These are phyloP conservation scores for Rhinolophus ferrumequinum DNA, from an alignment of 2,113 vertebrate genomes.

Conservation along the genomic window DNA sequence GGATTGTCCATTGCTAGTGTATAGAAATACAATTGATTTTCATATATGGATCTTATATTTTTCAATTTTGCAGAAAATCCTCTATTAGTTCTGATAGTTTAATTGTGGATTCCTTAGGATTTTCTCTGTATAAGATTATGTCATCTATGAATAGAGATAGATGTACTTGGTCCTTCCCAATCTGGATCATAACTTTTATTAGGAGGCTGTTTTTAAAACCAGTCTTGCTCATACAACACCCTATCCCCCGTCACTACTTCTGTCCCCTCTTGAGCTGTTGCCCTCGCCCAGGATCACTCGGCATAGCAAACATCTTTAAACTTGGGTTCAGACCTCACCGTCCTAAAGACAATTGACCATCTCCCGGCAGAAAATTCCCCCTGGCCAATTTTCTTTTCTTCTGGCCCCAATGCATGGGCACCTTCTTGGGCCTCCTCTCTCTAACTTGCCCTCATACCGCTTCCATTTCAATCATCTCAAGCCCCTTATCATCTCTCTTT, in stretches of 20 bases:
- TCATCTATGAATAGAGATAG: not conserved
- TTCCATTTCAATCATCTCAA: not conserved
- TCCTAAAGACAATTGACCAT: not conserved
- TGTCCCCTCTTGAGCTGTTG: not conserved
- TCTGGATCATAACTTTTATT: not conserved
- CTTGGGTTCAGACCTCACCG: not conserved
- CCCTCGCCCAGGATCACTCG: not conserved
- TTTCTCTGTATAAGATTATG: not conserved
- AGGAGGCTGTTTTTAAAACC: not conserved
- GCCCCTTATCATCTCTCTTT: not conserved
- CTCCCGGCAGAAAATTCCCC: not conserved
- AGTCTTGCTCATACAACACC: not conserved
- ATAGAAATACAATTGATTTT: slow-evolving; percentile 12
- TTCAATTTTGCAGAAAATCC: not conserved
- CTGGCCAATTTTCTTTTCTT: not conserved
- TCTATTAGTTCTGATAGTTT: slow-evolving; percentile 43
- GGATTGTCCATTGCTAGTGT: not conserved
- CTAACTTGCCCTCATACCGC: not conserved
- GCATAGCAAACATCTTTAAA: not conserved
- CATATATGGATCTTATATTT: not conserved
- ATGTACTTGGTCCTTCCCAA: slow-evolving; percentile 23
- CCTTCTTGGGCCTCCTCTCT: not conserved
- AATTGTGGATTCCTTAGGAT: slow-evolving; percentile 15
- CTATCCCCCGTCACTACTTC: not conserved
- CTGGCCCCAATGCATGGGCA: not conserved